Conservation (phyloP, 2,113 vertebrate species). For the Poecile atricapillus region DNA sequence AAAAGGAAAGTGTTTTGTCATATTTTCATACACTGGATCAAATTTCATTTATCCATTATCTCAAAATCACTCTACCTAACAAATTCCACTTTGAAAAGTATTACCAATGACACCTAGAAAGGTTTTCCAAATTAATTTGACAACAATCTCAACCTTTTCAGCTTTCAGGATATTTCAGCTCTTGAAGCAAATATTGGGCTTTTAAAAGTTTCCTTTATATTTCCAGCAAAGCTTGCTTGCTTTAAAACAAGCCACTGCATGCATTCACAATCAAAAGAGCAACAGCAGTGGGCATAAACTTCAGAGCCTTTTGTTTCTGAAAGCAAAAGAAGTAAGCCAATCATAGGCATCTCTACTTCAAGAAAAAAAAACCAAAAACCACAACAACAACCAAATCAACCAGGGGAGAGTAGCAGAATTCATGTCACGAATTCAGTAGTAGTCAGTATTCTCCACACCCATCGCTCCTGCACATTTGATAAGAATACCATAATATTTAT, state of each 20-base stretch:
- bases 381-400: neutral
- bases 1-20: neutral
- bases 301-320: neutral
- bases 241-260: neutral
- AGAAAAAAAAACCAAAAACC: too few relatives aligned
- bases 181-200: neutral
- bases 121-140: neutral
- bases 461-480: rapidly evolving
- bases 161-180: neutral
- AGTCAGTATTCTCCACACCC: neutral
- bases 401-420: neutral
- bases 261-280: neutral
- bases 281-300: neutral
- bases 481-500: neutral
- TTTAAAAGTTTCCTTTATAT: neutral
- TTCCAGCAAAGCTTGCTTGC: neutral
- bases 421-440: neutral
- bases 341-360: neutral
- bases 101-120: neutral
- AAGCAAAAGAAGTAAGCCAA: neutral
- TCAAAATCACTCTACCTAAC: neutral
- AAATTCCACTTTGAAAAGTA: neutral
- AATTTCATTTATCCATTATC: neutral
- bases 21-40: neutral
- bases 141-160: neutral